phyloP scores from a whole-genome alignment of 2,113 vertebrate genomes.

The Athene noctua region DNA sequence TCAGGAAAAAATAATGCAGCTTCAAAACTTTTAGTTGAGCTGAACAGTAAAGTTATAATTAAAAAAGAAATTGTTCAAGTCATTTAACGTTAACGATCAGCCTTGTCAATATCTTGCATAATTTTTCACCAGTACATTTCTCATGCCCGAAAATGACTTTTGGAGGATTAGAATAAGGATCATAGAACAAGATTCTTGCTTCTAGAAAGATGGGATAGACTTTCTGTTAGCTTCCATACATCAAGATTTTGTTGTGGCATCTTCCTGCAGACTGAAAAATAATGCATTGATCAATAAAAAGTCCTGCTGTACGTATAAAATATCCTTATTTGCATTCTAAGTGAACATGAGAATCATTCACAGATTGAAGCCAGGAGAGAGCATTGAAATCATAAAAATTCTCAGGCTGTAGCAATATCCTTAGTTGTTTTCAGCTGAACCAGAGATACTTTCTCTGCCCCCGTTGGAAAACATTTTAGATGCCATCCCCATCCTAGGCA shows the following conservation, averaged over 20 bases:
- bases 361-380: background rate
- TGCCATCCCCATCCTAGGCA: background rate
- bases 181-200: background rate
- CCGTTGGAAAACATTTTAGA: background rate
- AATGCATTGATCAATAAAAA: background rate
- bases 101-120: background rate
- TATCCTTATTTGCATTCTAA: background rate
- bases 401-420: background rate
- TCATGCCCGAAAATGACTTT: background rate
- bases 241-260: background rate
- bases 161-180: background rate
- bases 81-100: background rate
- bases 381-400: background rate
- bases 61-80: background rate
- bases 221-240: background rate
- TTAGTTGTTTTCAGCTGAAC: background rate
- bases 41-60: background rate
- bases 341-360: background rate
- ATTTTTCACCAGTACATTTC: background rate
- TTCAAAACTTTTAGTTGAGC: background rate
- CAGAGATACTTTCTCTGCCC: background rate
- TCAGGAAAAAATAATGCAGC: background rate
- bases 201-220: background rate
- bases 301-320: background rate
- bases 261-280: background rate